Percentiles rank a stretch among this genome's conserved stretches.
Evolutionary conservation across 2,113 vertebrate species (phyloP).

Genomic region (Nycticorax nycticorax): DNA sequence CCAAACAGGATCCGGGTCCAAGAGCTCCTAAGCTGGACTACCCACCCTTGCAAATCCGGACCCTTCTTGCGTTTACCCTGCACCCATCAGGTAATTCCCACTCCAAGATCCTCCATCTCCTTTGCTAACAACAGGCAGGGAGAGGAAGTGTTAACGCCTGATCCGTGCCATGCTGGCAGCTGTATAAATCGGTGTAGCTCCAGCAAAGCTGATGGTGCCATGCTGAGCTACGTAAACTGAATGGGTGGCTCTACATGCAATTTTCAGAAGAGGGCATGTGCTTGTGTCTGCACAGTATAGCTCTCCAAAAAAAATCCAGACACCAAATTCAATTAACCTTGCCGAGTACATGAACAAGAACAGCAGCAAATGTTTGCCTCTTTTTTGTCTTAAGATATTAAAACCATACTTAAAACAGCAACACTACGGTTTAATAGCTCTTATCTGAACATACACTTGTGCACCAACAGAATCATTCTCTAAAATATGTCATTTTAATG

Average conservation of each 20-base stretch:
- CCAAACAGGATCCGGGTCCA: neutral
- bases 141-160: neutral
- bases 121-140: neutral
- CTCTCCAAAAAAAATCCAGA: neutral
- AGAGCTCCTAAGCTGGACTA: neutral
- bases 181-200: neutral
- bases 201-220: neutral
- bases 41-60: neutral
- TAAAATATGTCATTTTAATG: slow-evolving; percentile 2
- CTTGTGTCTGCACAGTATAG: neutral
- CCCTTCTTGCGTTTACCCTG: neutral
- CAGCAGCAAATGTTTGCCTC: neutral
- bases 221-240: neutral
- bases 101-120: neutral
- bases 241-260: neutral
- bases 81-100: neutral
- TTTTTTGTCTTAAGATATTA: neutral
- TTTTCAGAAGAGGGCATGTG: neutral
- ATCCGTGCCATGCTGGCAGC: neutral
- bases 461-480: neutral
- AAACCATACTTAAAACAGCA: neutral
- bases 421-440: neutral
- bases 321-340: neutral
- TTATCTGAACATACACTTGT: neutral
- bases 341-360: neutral